Base-by-base conservation (phyloP, 2,113 vertebrate species). In the Oreochromis niloticus region DNA sequence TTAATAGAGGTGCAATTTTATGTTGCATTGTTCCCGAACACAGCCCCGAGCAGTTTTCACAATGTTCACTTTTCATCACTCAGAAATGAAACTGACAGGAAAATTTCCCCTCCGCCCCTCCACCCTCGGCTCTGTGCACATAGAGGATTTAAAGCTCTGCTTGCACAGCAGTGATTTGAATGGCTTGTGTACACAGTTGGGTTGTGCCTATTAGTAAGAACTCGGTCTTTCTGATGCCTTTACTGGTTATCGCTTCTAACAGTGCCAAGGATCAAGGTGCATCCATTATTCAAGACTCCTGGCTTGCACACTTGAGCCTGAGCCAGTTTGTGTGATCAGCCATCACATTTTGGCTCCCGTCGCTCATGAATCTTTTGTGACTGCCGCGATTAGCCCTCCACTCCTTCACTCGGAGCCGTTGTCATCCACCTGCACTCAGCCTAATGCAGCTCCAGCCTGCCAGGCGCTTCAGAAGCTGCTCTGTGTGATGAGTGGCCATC, bases 1-100 rank as follows among this genome's bases (percentile, higher is more conserved):
- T 95, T 97, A 96, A 97, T 97, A 96, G 96, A 96, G 92, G 95
- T 95, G 96, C 97, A 96, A 92, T 95, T 95, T 95, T 93, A 95
- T 94, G 96, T 96, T 59, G 86, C 93, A 95, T 96, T 97, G 95
- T 97, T 97, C 94, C 96, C 85, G 61, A 90, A 93, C 95, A 88
- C 91, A 94, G 94, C 96, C 95, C 56, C 84, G 2, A 92, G 95
- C 92, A 12, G 13, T 88, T 93, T 95, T 92, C 91, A 81, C 87
- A 92, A 88, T 89, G 66, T 92, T 90, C 82, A 22, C 80, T 88
- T 93, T 91, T 89, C 91, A 88, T 83, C 63, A 32, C 90, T 84
- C 89, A 85, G 90, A 89, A 92, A 92, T 85, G 83, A 95, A 93
- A 30, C 90, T 94, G 88, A 94, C 91, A 94, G 89, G 87, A 68